A percentile compares a stretch with the other conserved stretches of the same genome.
These are phyloP conservation scores for Archegozetes longisetosus DNA, from an alignment of 1,140 invertebrate genomes.

Conservation along the genomic window DNA sequence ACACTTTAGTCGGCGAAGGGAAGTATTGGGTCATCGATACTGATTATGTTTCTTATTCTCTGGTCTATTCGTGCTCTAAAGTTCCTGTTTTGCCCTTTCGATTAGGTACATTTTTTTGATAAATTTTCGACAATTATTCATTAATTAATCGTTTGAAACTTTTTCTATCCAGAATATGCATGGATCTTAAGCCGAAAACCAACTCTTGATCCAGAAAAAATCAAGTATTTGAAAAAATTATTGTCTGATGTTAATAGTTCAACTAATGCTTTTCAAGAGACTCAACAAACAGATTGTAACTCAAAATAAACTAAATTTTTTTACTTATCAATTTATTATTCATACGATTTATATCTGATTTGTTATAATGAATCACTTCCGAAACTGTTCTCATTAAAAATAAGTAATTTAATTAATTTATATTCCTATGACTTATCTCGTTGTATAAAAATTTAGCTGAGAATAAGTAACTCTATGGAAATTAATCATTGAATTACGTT, in stretches of 20 bases:
- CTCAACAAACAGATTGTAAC: not conserved
- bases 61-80: slow-evolving; percentile 1
- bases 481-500: too few species aligned
- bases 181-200: not conserved
- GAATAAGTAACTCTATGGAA: too few species aligned
- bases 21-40: not conserved
- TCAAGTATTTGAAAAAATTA: not conserved
- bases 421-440: too few species aligned
- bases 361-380: too few species aligned
- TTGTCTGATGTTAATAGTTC: not conserved
- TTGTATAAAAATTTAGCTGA: too few species aligned
- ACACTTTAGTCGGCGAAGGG: not conserved
- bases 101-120: not conserved
- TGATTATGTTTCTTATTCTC: not conserved
- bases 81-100: not conserved
- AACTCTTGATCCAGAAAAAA: not conserved
- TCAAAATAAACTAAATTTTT: too few species aligned
- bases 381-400: too few species aligned
- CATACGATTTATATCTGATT: too few species aligned
- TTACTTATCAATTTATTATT: too few species aligned
- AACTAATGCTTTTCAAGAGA: not conserved
- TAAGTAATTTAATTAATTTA: too few species aligned
- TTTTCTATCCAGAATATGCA: not conserved
- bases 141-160: too few species aligned
- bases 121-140: too few species aligned